Evolutionary conservation across 2,113 vertebrate species (phyloP), one percentile per base, ranked within the genome.

Genomic region (Thalassarche chlororhynchos): DNA sequence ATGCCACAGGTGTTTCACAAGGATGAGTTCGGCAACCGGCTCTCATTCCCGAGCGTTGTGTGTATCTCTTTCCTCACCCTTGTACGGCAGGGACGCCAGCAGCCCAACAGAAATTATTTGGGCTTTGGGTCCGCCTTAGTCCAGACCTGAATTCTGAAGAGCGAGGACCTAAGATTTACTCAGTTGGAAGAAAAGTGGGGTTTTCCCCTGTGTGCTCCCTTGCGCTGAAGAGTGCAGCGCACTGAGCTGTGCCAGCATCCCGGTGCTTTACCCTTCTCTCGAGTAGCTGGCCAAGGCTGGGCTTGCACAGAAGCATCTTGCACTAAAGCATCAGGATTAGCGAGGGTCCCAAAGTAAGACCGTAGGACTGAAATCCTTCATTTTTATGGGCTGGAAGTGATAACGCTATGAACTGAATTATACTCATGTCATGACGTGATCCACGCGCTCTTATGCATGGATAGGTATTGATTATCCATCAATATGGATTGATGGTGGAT

Each of bases 321-420:
- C 19, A n/a, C 58, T 62, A 26, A 77, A 84, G 70, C n/a, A 19
- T 25, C 72, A 46, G 52, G 44, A 71, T 76, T 52, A 78, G 72
- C 10, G 17, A 89, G 70, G 57, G 44, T 85, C 74, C 77, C 84
- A 69, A 34, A 71, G 34, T 69, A 65, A 84, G 57, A 81, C 77
- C 14, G 6, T 16, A 36, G 87, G 62, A 70, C 21, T 81, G 60
- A 94, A 90, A 96, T 96, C 71, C 24, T 93, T 91, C 58, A 62
- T 90, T 97, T 94, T 96, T 93, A 91, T 71, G 87, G 62, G 57
- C 87, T 94, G 89, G 90, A 89, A 79, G 70, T 80, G 89, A 58
- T 92, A 79, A 95, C 8, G 1, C 51, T 79, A 7, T 93, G 87
- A 95, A 84, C 91, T 96, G 94, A 96, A 36, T 96, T 74, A 90